Percentiles rank a stretch among this genome's conserved stretches.
Evolutionary conservation across 2,113 vertebrate species (phyloP).

Genomic region (Ammodramus savannarum): DNA sequence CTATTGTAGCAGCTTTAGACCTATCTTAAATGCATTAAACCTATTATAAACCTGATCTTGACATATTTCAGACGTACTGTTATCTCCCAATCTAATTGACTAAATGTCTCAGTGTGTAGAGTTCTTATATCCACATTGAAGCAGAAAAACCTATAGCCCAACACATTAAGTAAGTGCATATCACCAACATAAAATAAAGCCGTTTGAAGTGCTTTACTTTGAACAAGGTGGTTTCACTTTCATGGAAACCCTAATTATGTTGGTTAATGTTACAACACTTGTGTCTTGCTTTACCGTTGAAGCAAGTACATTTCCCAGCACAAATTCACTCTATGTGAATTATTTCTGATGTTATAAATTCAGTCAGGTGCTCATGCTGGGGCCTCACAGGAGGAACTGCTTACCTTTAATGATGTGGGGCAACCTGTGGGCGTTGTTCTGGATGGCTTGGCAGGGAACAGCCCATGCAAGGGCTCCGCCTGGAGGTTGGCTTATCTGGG

Average conservation of each 20-base stretch:
- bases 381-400: background rate
- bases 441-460: background rate
- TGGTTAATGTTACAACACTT: background rate
- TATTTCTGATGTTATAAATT: background rate
- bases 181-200: background rate
- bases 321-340: background rate
- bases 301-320: background rate
- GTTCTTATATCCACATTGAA: background rate
- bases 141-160: background rate
- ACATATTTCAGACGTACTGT: background rate
- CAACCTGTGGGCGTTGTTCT: background rate
- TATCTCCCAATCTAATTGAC: background rate
- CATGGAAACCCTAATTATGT: background rate
- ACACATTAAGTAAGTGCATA: background rate
- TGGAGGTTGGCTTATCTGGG: background rate
- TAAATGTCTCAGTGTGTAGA: background rate
- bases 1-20: background rate
- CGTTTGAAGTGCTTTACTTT: background rate
- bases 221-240: background rate
- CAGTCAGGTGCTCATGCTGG: background rate
- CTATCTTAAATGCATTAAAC: background rate
- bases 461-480: background rate
- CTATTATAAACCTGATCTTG: background rate
- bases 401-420: background rate
- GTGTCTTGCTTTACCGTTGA: background rate